These are phyloP conservation scores for Macrophya alboannulata DNA, from an alignment of 2,888 invertebrate genomes.

Conservation along the genomic window DNA sequence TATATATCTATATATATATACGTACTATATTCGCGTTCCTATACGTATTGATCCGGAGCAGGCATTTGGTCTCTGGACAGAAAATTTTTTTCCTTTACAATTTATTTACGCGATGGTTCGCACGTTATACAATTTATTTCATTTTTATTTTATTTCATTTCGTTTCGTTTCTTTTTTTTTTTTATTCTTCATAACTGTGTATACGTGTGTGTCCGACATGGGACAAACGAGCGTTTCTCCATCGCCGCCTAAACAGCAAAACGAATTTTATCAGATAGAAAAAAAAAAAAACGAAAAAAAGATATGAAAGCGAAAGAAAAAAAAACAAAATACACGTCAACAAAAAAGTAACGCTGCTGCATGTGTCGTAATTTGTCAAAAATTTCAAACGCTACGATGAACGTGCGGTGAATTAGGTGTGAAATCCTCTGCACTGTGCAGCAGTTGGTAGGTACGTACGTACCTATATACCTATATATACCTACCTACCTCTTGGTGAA, in stretches of 20 bases:
- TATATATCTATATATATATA: no score
- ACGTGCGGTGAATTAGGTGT: conserved; percentile 31
- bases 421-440: background rate
- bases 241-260: background rate
- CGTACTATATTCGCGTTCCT: background rate
- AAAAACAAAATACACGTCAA: conserved; percentile 1
- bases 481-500: background rate
- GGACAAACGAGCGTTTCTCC: background rate
- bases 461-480: background rate
- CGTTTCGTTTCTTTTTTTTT: background rate
- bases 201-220: conserved; percentile 1
- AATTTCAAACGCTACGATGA: background rate
- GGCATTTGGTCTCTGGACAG: conserved; percentile 27
- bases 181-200: background rate
- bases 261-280: background rate
- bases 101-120: conserved; percentile 38
- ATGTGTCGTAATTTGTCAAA: conserved; percentile 17
- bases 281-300: background rate
- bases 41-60: conserved; percentile 36
- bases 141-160: background rate
- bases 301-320: background rate
- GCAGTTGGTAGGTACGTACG: background rate
- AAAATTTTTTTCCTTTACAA: conserved; percentile 37
- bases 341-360: background rate
- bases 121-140: conserved; percentile 14